Base-by-base conservation (phyloP, 2,113 vertebrate species). In the Ageneiosus marmoratus region DNA sequence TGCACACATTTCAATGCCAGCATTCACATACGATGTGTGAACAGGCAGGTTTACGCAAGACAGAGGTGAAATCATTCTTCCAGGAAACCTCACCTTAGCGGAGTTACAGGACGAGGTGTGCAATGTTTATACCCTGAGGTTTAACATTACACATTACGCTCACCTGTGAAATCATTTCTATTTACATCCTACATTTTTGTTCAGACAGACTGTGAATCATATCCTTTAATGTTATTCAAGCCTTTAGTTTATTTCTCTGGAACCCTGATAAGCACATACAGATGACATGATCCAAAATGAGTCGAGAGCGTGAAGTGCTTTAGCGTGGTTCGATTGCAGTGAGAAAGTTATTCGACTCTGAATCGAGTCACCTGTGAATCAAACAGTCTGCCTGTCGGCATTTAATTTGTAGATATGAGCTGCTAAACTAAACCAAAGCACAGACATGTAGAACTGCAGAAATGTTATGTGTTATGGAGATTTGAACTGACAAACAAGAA, bases 1-100 rank as follows among this genome's bases (percentile, higher is more conserved):
- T n/a, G 67, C 4, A 1, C 27, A 20, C 15, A 37, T 67, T 3
- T 50, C 41, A 7, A 7, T 58, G 37, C 75, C 32, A 24, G 50
- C 24, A 74, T 56, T 62, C 10, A 41, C 37, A 41, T 51, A 51
- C 34, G 22, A 13, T 1, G 11, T n/a, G 11, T 15, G 1, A 58
- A 32, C 51, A 50, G 67, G 50, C 16, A 50, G 16, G 50, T 77
- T 77, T 32, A 37, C 16, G 24, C 50, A 70, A 41, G 32, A 7
- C 15, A 67, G 15, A 32, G 12, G 48, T n/a, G 50, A 32, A 77
- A 63, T 48, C 18, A 60, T 20, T 34, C 8, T 86, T 83, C 58
- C 81, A 58, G 55, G 72, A 37, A 86, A 78, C 20, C 13, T 27
- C 55, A 16, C 5, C 41, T 29, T 1, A 46, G 65, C 53, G 80